A percentile compares a stretch with the other conserved stretches of the same genome.
phyloP scores from a whole-genome alignment of 2,797 vertebrate species.

The Acanthornis magna region DNA sequence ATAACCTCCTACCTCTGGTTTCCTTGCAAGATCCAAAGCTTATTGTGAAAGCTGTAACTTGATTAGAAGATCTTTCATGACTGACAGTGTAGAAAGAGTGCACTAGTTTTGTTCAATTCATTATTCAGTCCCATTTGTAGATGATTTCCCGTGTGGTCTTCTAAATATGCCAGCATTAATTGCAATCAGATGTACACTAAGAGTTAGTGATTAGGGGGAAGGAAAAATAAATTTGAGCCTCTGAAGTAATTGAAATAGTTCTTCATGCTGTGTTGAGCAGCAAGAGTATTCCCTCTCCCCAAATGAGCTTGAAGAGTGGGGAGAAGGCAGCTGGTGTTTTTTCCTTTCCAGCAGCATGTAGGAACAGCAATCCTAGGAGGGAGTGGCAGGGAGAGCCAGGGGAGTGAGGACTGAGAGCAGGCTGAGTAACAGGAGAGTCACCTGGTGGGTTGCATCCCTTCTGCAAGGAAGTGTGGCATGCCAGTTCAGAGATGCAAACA shows the following conservation, averaged over 20 bases:
- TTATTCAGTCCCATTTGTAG: background rate
- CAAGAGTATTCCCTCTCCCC: background rate
- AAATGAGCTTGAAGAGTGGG: background rate
- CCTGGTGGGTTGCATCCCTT: background rate
- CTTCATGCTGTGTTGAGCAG: background rate
- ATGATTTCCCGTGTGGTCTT: background rate
- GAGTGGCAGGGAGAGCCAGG: conserved; percentile 41
- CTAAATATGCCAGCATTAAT: background rate
- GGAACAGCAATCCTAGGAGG: conserved; percentile 55
- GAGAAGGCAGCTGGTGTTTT: background rate
- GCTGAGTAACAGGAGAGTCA: conserved; percentile 48
- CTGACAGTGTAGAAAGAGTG: background rate
- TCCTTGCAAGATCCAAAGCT: background rate
- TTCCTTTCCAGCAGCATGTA: conserved; percentile 40
- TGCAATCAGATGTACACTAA: background rate
- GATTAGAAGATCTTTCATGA: background rate
- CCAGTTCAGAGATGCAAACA: background rate
- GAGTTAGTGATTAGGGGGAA: background rate
- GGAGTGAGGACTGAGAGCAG: background rate
- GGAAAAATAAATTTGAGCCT: background rate
- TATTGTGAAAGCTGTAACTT: background rate
- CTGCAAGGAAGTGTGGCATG: background rate
- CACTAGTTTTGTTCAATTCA: background rate
- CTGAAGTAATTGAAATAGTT: background rate
- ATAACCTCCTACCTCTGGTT: background rate